phyloP scores from a whole-genome alignment of 2,797 vertebrate species.

The Myotis vivesi region DNA sequence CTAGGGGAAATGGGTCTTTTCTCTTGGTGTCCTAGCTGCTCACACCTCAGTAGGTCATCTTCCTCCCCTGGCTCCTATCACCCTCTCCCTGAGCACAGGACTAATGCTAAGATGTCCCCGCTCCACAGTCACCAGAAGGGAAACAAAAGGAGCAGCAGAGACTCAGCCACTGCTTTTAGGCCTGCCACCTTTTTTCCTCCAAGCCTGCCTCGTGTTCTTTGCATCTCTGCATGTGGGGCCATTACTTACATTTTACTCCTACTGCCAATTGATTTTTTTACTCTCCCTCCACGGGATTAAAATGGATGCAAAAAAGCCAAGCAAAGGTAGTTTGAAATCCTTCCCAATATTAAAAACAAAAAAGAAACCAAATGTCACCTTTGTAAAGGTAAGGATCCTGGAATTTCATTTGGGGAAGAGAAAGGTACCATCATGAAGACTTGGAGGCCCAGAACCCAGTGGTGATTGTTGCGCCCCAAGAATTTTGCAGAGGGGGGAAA shows the following conservation, averaged over 20 bases:
- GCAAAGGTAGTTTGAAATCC: constrained; percentile 45
- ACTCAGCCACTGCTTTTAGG: background rate
- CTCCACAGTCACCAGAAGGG: background rate
- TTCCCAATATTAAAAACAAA: constrained; percentile 55
- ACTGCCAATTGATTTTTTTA: background rate
- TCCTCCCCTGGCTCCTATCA: background rate
- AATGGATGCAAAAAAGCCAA: constrained; percentile 68
- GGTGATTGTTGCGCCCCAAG: too few relatives aligned
- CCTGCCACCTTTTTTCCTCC: background rate
- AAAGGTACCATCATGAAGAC: background rate
- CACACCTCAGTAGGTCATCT: background rate
- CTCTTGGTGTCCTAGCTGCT: background rate
- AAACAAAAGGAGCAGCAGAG: background rate
- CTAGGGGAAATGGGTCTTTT: background rate
- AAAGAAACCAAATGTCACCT: constrained; percentile 49
- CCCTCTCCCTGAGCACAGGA: background rate
- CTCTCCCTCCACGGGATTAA: constrained; percentile 8
- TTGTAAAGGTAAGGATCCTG: constrained; percentile 63
- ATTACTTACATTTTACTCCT: background rate
- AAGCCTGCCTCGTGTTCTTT: background rate
- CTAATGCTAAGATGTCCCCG: background rate
- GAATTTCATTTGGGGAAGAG: background rate
- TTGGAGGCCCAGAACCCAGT: background rate
- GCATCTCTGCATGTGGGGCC: background rate
- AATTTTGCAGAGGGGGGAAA: too few relatives aligned